Evolutionary conservation across 2,113 vertebrate genomes (phyloP).

Genomic region (Prietella phreatophila): DNA sequence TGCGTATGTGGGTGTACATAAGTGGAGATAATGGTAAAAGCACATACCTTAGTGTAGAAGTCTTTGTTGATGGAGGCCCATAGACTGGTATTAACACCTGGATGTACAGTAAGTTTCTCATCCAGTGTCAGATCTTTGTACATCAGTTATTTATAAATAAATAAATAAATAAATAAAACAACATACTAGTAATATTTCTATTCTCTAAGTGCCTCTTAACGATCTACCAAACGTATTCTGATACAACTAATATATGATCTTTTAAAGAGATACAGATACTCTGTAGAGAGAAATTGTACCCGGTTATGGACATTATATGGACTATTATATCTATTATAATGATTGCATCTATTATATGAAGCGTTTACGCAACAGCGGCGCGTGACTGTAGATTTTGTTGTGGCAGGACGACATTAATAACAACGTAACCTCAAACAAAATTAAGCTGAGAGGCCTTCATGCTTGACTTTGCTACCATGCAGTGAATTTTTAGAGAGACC

Average conservation of each 20-base stretch:
- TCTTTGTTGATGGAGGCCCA: background rate
- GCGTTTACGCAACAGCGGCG: background rate
- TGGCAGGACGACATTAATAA: no score
- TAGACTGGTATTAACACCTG: background rate
- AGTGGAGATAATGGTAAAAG: slow-evolving; percentile 29
- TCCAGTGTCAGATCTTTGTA: background rate
- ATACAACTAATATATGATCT: no score
- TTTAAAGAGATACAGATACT: background rate
- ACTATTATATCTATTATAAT: background rate
- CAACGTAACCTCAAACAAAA: no score
- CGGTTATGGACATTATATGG: background rate
- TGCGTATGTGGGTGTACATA: slow-evolving; percentile 6
- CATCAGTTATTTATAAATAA: background rate
- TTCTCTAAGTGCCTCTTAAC: background rate
- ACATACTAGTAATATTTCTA: no score
- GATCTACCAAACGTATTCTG: background rate
- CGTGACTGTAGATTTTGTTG: no score
- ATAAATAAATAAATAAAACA: no score
- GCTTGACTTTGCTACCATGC: background rate
- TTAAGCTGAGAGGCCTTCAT: no score
- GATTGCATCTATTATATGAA: background rate
- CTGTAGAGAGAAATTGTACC: background rate
- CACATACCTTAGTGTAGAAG: slow-evolving; percentile 22
- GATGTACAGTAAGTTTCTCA: background rate
- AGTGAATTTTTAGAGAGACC: no score